phyloP scores from a whole-genome alignment of 1,140 invertebrate species.

The Drosophila prosaltans region DNA sequence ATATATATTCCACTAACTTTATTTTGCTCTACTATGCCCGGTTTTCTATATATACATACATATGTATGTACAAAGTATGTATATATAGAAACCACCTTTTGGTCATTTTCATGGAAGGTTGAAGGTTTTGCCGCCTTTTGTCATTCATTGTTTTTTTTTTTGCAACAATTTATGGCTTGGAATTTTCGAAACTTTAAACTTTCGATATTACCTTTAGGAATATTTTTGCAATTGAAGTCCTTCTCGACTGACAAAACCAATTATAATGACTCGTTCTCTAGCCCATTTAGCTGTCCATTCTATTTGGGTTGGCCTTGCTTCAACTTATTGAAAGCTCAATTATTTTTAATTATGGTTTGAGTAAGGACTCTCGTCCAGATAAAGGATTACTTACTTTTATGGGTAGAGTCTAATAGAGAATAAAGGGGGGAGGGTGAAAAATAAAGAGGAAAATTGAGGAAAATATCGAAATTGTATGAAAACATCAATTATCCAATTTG shows the following conservation, averaged over 20 bases:
- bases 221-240: neutral
- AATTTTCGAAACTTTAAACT: neutral
- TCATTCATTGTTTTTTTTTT: neutral
- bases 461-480: neutral
- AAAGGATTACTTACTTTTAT: neutral
- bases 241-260: too few relatives aligned
- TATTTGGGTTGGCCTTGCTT: neutral
- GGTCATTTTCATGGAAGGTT: neutral
- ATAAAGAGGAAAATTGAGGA: neutral
- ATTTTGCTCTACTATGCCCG: neutral
- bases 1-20: neutral
- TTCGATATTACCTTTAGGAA: neutral
- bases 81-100: neutral
- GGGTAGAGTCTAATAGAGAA: neutral
- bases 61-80: neutral
- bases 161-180: constrained; percentile 1
- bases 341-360: constrained; percentile 6
- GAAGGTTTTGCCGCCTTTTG: neutral
- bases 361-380: neutral
- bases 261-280: neutral
- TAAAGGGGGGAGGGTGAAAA: too few relatives aligned
- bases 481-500: constrained; percentile 5
- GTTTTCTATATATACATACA: neutral
- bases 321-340: constrained; percentile 5
- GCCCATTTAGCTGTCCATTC: neutral